Base-by-base conservation (phyloP, 2,113 vertebrate species). In the Ovis canadensis region DNA sequence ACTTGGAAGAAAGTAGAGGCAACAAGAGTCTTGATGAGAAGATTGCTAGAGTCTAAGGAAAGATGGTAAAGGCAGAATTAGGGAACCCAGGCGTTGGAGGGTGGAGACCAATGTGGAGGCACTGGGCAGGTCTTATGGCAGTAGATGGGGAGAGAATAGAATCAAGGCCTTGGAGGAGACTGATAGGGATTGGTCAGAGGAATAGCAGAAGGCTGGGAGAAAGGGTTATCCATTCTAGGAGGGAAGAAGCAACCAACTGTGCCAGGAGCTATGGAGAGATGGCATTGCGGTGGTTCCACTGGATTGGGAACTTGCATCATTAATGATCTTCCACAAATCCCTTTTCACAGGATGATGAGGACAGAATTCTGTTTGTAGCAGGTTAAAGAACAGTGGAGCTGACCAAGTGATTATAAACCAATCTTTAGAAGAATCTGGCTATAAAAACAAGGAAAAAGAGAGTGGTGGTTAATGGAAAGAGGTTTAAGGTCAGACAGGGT, bases 311-410 rank as follows among this genome's bases (percentile, higher is more conserved):
- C 50, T 31, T 92, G 57, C 95, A 64, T 93, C 60, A 40, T 62
- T 91, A 55, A 84, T 55, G 64, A 94, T 19, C 25, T 91, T 89
- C 14, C 50, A 45, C 6, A 94, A 93, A 94, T 81, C 40, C 89
- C 5, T 60, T 88, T 97, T 21, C 23, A 5, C 43, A 52, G 33
- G 89, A 94, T 55, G 10, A 87, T 40, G 50, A 27, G 2, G 12
- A 45, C 17, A 52, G 19, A 80, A 60, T 88, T 90, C 43, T 90
- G n/a, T 87, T 23, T 95, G 33, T 33, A 95, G 27, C 48, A 91
- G 25, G 83, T 5, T 89, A 45, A 83, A 55, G 40, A 78, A 60
- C 59, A 93, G 80, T 91, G 85, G 25, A 50, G 16, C 15, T n/a
- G 50, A 64, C 13, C 55, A 54, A 82, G 36, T 78, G 54, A 89